Evolutionary conservation across 1,140 invertebrate species (phyloP).

Genomic region (Venturia canescens): DNA sequence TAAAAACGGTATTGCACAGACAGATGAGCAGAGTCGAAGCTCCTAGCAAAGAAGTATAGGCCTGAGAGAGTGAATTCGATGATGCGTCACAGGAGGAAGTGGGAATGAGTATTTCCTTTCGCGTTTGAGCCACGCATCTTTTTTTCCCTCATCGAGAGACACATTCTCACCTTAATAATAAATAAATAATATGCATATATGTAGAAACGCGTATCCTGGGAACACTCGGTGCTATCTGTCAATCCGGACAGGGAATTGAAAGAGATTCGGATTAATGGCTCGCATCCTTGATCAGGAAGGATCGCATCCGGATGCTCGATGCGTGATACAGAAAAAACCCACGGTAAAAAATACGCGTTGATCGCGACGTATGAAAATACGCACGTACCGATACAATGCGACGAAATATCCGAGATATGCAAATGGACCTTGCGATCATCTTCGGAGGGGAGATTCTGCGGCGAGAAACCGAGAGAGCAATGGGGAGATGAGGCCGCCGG

Average conservation of each 20-base stretch:
- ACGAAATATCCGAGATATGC: slow-evolving; percentile 76
- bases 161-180: not conserved
- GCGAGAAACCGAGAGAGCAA: slow-evolving; percentile 49
- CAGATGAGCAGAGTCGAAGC: too few relatives aligned
- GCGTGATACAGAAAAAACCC: slow-evolving; percentile 63
- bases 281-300: slow-evolving; percentile 69
- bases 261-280: slow-evolving; percentile 76
- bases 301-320: slow-evolving; percentile 62
- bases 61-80: slow-evolving; percentile 49
- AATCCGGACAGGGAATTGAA: slow-evolving; percentile 71
- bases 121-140: slow-evolving; percentile 44
- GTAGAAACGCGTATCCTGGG: slow-evolving; percentile 64
- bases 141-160: not conserved
- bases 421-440: slow-evolving; percentile 75
- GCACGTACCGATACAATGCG: slow-evolving; percentile 71
- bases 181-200: slow-evolving; percentile 21
- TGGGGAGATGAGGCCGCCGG: slow-evolving; percentile 38
- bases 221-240: slow-evolving; percentile 74
- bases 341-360: slow-evolving; percentile 43
- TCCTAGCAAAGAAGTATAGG: not conserved
- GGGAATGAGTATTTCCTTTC: slow-evolving; percentile 54
- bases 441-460: slow-evolving; percentile 64
- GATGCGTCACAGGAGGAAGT: slow-evolving; percentile 55
- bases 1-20: too few relatives aligned
- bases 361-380: not conserved